These are phyloP conservation scores for Scaptomyza flava DNA, from an alignment of 2,888 invertebrate genomes.

Conservation along the genomic window DNA sequence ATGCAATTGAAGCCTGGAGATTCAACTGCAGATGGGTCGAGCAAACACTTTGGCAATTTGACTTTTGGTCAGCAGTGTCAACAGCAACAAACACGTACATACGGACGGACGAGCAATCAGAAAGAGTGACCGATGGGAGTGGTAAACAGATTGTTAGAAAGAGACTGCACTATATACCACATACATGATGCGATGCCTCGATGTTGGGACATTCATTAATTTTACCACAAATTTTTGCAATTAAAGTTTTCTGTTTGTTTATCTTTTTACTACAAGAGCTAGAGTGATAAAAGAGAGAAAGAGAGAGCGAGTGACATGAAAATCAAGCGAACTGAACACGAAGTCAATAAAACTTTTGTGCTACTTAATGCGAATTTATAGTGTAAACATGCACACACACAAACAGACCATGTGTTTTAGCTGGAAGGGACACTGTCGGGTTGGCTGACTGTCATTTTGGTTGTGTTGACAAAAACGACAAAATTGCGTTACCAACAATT, in stretches of 20 bases:
- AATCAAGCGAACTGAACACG: constrained; percentile 74
- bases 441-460: constrained; percentile 37
- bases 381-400: constrained; percentile 65
- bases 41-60: constrained; percentile 78
- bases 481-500: constrained; percentile 80
- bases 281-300: not conserved
- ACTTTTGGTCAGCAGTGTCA: constrained; percentile 78
- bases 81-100: constrained; percentile 46
- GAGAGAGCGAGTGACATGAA: constrained; percentile 46
- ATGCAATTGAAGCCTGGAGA: constrained; percentile 36
- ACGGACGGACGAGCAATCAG: constrained; percentile 6
- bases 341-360: constrained; percentile 79
- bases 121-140: not conserved
- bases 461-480: constrained; percentile 71
- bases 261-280: constrained; percentile 57
- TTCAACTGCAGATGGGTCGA: constrained; percentile 53
- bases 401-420: not conserved
- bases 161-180: constrained; percentile 11
- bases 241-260: constrained; percentile 79
- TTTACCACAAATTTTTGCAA: constrained; percentile 79
- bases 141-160: constrained; percentile 17
- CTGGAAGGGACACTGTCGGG: constrained; percentile 21
- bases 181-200: constrained; percentile 14
- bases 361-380: constrained; percentile 80
- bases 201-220: constrained; percentile 69